A percentile compares a stretch with the other conserved stretches of the same genome.
phyloP scores from a whole-genome alignment of 2,113 vertebrate species.

The Opisthocomus hoazin region DNA sequence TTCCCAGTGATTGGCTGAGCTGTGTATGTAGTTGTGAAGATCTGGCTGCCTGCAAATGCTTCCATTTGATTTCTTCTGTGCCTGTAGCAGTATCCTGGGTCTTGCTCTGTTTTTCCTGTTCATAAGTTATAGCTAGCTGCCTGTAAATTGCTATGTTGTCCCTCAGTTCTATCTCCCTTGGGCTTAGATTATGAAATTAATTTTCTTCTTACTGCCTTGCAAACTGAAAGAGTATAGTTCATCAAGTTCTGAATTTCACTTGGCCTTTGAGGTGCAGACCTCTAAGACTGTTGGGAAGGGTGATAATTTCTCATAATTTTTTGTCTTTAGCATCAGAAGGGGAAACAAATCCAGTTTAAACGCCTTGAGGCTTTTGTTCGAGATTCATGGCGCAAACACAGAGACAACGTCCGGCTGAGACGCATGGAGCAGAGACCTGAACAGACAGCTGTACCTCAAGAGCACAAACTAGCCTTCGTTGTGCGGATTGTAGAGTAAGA shows the following conservation, averaged over 20 bases:
- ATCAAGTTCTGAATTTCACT: background rate
- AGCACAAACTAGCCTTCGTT: constrained; percentile 82
- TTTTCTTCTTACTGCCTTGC: background rate
- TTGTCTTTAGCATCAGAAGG: constrained; percentile 69
- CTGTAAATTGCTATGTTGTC: background rate
- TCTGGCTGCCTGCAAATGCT: background rate
- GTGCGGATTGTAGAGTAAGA: constrained; percentile 84
- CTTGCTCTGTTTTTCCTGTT: background rate
- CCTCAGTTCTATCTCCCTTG: background rate
- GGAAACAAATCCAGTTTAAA: constrained; percentile 82
- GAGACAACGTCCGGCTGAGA: constrained; percentile 76
- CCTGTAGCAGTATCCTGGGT: background rate
- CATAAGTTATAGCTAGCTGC: background rate
- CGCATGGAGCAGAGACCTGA: constrained; percentile 72
- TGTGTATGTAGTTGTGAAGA: background rate
- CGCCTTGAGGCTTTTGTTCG: constrained; percentile 84
- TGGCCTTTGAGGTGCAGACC: background rate
- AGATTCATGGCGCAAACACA: constrained; percentile 74
- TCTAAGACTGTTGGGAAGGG: background rate
- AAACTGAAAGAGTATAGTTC: background rate
- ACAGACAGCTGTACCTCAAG: constrained; percentile 53
- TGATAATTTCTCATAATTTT: background rate
- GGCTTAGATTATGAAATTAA: background rate
- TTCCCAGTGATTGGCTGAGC: background rate
- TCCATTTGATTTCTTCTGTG: background rate